Evolutionary conservation across 2,113 vertebrate species (phyloP).

Genomic region (Cygnus atratus): DNA sequence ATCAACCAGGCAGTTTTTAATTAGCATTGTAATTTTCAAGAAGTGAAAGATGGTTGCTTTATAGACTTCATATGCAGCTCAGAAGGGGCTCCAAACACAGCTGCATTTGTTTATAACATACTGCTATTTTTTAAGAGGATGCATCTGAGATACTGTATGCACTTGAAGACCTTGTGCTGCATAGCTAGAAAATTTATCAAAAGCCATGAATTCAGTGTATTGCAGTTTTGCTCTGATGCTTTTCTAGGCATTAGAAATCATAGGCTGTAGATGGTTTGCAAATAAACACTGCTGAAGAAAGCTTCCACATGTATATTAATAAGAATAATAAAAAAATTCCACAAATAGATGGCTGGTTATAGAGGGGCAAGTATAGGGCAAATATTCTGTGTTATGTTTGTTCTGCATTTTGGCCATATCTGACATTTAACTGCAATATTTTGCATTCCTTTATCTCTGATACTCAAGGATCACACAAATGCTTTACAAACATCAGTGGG

Average conservation of each 20-base stretch:
- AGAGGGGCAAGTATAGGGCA: conserved; percentile 7
- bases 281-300: conserved; percentile 57
- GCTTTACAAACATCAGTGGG: background rate
- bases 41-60: conserved; percentile 50
- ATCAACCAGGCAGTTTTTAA: conserved; percentile 47
- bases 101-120: conserved; percentile 37
- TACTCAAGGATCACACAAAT: background rate
- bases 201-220: conserved; percentile 75
- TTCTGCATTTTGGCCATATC: background rate
- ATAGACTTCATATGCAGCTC: conserved; percentile 75
- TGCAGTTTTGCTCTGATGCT: conserved; percentile 60
- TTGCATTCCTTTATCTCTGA: background rate
- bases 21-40: conserved; percentile 60
- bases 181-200: conserved; percentile 69
- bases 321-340: conserved; percentile 47
- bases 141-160: conserved; percentile 55
- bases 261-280: conserved; percentile 69
- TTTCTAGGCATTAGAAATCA: conserved; percentile 64
- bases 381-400: background rate
- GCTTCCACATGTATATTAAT: conserved; percentile 23
- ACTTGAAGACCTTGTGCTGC: conserved; percentile 63
- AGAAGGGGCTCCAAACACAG: conserved; percentile 50
- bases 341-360: conserved; percentile 17
- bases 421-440: conserved; percentile 6
- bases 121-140: conserved; percentile 66